Conservation (phyloP, 2,888 invertebrate genomes). For the Idaea biselata region DNA sequence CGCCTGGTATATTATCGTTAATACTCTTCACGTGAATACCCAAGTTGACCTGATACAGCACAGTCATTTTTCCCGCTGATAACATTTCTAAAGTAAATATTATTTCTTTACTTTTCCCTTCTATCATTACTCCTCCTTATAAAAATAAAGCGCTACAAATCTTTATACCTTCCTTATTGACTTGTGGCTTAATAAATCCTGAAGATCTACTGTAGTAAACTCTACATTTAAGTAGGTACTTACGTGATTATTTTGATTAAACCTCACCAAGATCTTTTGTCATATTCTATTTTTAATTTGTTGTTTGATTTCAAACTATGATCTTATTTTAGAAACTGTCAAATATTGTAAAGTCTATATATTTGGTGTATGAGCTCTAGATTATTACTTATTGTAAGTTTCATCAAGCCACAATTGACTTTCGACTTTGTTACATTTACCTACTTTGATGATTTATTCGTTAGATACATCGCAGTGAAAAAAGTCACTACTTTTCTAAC, state of each 20-base stretch:
- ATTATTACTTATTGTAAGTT: not conserved
- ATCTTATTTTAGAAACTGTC: not conserved
- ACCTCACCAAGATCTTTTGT: not conserved
- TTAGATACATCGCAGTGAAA: not conserved
- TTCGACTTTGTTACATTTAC: not conserved
- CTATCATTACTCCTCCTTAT: not conserved
- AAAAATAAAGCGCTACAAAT: not conserved
- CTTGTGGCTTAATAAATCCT: not conserved
- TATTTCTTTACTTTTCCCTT: slow-evolving; percentile 6
- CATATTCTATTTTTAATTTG: not conserved
- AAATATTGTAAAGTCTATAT: not conserved
- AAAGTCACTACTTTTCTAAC: not conserved
- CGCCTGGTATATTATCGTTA: slow-evolving; percentile 1
- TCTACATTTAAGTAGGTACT: not conserved
- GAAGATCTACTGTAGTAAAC: not conserved
- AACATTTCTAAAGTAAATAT: slow-evolving; percentile 9
- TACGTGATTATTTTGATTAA: not conserved
- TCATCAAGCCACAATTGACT: not conserved
- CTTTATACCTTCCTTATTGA: not conserved
- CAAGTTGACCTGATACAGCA: slow-evolving; percentile 10
- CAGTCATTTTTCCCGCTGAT: slow-evolving; percentile 18
- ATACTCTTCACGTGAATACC: not conserved
- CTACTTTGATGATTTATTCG: not conserved
- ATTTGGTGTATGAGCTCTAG: not conserved
- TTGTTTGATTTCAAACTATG: not conserved